Evolutionary conservation across 2,797 vertebrate species (phyloP), one percentile per base, ranked within the genome.

Genomic region (Luscinia megarhynchos): DNA sequence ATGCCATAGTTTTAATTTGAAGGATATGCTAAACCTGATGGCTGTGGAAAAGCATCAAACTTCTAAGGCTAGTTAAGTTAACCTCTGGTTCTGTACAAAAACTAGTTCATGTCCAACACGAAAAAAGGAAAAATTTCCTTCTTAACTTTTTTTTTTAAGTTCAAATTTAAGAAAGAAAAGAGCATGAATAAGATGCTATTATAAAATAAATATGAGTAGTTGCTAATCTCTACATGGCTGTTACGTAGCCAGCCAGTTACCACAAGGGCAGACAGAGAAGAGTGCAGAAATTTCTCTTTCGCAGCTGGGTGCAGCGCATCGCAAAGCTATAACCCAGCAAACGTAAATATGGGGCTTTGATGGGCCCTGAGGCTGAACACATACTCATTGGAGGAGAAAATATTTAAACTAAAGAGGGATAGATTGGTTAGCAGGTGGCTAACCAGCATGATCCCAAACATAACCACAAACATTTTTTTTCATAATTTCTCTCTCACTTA

Each of bases 341-440:
- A 93, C 4, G 19, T 85, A 91, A 93, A 92, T 34, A 68, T 0
- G 0, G 34, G 64, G 11, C 57, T 77, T 62, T 54, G 53, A 67
- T 51, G 80, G 59, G 46, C 64, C 78, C 79, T 87, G 68, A 87
- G 84, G 84, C 85, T 93, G 72, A 87, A 41, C 38, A 50, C 23
- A 66, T 27, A 72, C 55, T 91, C 77, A 55, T 10, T 58, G 45
- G 32, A 92, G 55, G 89, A 87, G 51, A 93, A 91, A 87, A 84
- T 81, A 89, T 50, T 92, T 87, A 43, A 70, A 46, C 62, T 94
- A 59, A 87, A 93, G 45, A 82, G 55, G n/a, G 22, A 73, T 87
- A 95, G 70, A 94, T 87, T 91, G 87, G 87, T 87, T 95, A 96
- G 94, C 94, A 96, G 94, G 87, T 96, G 94, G 95, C 83, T 95